Conservation (phyloP, 2,888 invertebrate species). For the Hipparchia semele region DNA sequence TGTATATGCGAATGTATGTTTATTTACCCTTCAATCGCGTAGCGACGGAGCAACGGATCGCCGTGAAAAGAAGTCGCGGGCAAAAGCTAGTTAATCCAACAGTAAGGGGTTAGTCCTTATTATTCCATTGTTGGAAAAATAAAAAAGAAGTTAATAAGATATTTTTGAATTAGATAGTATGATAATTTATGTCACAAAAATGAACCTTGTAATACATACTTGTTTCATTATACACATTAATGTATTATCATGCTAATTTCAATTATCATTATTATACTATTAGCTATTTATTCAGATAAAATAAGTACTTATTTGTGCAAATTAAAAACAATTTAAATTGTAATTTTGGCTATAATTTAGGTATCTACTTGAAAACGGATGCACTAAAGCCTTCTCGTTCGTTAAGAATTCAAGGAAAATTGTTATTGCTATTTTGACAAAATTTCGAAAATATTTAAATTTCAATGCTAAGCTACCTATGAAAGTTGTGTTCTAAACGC, state of each 20-base stretch:
- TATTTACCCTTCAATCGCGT: no score
- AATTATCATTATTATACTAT: neutral
- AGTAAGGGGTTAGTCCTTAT: no score
- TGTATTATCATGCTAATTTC: neutral
- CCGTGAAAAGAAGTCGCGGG: no score
- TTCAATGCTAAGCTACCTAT: conserved; percentile 1
- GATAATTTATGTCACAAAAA: neutral
- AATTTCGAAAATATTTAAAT: neutral
- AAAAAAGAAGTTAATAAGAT: no score
- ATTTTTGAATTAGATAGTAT: neutral
- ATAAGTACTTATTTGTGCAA: neutral
- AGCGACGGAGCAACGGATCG: no score
- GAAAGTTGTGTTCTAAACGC: neutral
- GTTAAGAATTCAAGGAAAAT: conserved; percentile 8
- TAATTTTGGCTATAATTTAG: neutral
- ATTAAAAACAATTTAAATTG: conserved; percentile 1
- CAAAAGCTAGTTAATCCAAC: neutral
- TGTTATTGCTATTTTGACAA: conserved; percentile 7
- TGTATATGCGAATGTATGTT: no score
- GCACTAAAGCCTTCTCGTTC: neutral
- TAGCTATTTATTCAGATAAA: neutral
- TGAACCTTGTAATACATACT: neutral
- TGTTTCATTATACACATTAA: neutral
- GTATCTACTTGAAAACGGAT: neutral
- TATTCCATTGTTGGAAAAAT: no score